Conservation (phyloP, 2,888 invertebrate species). For the Calameuta idolon region DNA sequence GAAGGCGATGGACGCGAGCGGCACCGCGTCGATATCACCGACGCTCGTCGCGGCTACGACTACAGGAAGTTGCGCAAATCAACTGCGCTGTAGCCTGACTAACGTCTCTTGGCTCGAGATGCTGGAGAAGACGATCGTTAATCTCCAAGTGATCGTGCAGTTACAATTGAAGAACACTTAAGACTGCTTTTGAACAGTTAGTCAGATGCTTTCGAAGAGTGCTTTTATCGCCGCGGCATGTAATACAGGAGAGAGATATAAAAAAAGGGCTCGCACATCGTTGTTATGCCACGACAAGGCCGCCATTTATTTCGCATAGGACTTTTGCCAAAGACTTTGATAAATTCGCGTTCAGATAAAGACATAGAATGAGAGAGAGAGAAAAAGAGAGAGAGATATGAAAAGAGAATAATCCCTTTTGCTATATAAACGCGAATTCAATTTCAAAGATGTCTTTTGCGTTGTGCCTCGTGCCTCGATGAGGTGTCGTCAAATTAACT, state of each 20-base stretch:
- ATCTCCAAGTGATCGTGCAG: conserved; percentile 63
- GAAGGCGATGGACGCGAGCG: conserved; percentile 29
- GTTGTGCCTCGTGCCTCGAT: background rate
- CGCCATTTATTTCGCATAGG: background rate
- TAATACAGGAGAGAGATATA: conserved; percentile 30
- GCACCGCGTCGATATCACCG: conserved; percentile 37
- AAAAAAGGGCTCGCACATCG: background rate
- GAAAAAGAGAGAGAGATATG: background rate
- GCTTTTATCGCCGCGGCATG: conserved; percentile 33
- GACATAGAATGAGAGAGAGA: background rate
- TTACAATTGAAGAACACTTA: conserved; percentile 55
- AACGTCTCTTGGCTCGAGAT: conserved; percentile 64
- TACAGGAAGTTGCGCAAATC: conserved; percentile 49
- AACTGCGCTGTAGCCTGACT: conserved; percentile 54
- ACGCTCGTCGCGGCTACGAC: conserved; percentile 47
- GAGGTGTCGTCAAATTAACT: background rate
- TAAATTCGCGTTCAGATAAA: background rate
- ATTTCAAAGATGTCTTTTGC: background rate
- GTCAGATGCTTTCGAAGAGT: conserved; percentile 30
- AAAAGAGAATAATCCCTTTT: background rate
- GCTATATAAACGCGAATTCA: background rate
- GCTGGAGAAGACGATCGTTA: conserved; percentile 64
- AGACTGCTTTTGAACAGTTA: conserved; percentile 16
- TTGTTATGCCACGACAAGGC: background rate
- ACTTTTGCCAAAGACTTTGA: background rate